These are phyloP conservation scores for Pantherophis alleghaniensis DNA, from an alignment of 2,797 vertebrate genomes.

Conservation along the genomic window DNA sequence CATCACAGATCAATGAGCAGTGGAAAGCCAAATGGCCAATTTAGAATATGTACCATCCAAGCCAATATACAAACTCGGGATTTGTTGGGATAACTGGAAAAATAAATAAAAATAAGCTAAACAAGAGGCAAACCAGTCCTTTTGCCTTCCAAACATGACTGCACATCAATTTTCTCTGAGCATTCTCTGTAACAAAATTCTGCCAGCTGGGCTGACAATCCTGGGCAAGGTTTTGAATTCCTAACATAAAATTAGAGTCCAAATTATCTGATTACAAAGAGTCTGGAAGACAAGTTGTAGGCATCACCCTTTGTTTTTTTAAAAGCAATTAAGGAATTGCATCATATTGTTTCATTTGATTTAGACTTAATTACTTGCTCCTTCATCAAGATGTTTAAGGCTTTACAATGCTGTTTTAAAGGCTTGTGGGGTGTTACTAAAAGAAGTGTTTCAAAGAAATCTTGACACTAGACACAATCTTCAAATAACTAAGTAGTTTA, in stretches of 20 bases:
- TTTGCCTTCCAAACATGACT: background rate
- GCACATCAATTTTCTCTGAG: constrained; percentile 4
- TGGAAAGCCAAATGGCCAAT: constrained; percentile 13
- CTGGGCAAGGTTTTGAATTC: background rate
- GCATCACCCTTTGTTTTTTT: constrained; percentile 31
- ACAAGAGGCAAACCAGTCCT: background rate
- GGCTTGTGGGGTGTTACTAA: background rate
- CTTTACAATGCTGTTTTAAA: background rate
- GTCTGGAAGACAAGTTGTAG: constrained; percentile 23
- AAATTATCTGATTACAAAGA: constrained; percentile 46
- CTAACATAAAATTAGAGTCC: constrained; percentile 22
- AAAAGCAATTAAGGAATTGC: constrained; percentile 41
- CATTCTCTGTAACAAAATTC: background rate
- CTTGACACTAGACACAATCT: background rate
- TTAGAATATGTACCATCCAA: constrained; percentile 41
- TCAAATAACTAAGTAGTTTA: background rate
- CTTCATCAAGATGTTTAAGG: background rate
- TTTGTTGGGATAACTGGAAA: constrained; percentile 22
- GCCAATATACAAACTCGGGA: background rate
- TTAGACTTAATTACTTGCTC: constrained; percentile 37
- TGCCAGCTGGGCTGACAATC: background rate
- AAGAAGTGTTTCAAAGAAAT: background rate
- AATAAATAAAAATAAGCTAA: constrained; percentile 29
- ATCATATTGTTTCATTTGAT: constrained; percentile 38
- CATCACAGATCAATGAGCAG: constrained; percentile 21